Evolutionary conservation across 2,888 invertebrate genomes (phyloP).

Genomic region (Catocala nupta): DNA sequence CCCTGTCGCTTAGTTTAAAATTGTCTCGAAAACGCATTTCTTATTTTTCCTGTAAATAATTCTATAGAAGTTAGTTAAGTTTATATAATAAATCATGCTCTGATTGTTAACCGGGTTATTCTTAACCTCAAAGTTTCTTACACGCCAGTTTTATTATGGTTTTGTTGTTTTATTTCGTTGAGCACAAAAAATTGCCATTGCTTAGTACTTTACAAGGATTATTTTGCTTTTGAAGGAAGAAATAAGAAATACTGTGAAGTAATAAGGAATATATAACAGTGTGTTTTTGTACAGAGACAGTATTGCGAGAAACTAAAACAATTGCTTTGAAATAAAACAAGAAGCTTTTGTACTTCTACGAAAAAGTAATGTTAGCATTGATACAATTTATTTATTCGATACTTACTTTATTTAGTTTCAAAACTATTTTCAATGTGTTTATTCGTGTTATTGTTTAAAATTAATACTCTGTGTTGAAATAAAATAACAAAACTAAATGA

Average conservation of each 20-base stretch:
- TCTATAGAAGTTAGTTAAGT: background rate
- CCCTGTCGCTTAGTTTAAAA: background rate
- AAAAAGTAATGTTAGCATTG: no score
- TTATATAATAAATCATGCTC: constrained; percentile 36
- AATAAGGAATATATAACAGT: no score
- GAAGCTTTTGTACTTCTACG: no score
- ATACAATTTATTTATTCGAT: no score
- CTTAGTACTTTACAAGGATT: constrained; percentile 2
- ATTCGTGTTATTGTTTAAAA: no score
- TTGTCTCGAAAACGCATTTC: background rate
- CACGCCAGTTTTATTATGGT: constrained; percentile 8
- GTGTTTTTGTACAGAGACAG: no score
- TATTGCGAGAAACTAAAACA: no score
- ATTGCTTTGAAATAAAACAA: no score
- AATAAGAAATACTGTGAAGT: background rate
- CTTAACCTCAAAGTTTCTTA: constrained; percentile 21
- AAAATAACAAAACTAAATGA: no score
- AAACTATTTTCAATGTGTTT: no score
- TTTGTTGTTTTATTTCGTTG: constrained; percentile 22
- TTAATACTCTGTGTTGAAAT: no score
- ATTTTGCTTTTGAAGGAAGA: background rate
- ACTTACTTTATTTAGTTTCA: no score
- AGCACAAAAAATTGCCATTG: background rate
- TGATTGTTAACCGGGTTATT: constrained; percentile 34
- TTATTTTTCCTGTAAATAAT: constrained; percentile 4